Base-by-base conservation (phyloP, 2,113 vertebrate genomes). In the Sphaerodactylus townsendi region DNA sequence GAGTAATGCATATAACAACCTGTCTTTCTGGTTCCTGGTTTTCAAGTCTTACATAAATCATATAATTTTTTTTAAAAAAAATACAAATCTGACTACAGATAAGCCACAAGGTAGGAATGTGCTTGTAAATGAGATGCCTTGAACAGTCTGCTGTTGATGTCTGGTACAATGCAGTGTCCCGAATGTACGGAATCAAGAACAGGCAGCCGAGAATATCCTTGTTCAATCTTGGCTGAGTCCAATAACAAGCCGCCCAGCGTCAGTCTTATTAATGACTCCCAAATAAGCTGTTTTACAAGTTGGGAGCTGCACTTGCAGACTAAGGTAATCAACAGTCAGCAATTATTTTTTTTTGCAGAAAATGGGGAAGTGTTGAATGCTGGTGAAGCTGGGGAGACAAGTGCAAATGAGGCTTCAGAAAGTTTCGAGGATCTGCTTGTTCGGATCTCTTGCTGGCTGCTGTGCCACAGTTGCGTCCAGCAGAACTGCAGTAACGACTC, bases 401-500 rank as follows among this genome's bases (percentile, higher is more conserved):
- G 39, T 66, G 10, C 77, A 65, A 79, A 77, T 77, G 80, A 44
- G 7, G 68, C 13, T 82, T 73, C 76, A 35, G 68, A 65, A 73
- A 77, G 71, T 53, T 78, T 3, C n/a, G 77, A 87, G 76, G 69
- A 78, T 33, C 1, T 53, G 7, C 39, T 84, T 62, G 5, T 82
- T 85, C 8, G 53, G 3, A 15, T 69, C 72, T 7, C 79, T 72
- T 50, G 19, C 23, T 82, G 87, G 77, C 23, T 25, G 53, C 85
- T 85, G 35, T 72, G 25, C 81, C 44, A 56, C 65, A 37, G 35
- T 65, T 81, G 0, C 82, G 69, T 21, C 72, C 76, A 87, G 74
- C 13, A 70, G 10, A 46, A 86, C 62, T 86, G 85, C 35, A 15
- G 33, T 89, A 41, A 78, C 85, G 25, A 2, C 7, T 78, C 85